Evolutionary conservation across 1,140 invertebrate species (phyloP).

Genomic region (Zaprionus ghesquierei): DNA sequence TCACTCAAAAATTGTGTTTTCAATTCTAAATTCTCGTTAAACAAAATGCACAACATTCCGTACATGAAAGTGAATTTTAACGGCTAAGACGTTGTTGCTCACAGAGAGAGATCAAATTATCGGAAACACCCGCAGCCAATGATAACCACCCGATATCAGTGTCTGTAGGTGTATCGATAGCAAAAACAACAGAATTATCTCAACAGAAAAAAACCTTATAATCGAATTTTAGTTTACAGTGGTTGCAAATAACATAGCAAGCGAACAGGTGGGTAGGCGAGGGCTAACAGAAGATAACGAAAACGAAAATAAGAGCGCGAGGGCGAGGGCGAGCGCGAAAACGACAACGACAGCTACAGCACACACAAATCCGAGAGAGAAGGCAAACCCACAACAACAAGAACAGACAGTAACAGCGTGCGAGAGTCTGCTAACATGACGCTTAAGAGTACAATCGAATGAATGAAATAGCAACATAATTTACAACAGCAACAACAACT

Average conservation of each 20-base stretch:
- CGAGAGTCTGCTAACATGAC: slow-evolving; percentile 25
- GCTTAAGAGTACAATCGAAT: slow-evolving; percentile 19
- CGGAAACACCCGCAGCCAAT: neutral
- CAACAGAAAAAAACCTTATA: neutral
- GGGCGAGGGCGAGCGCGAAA: neutral
- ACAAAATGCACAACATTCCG: slow-evolving; percentile 36
- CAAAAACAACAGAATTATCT: neutral
- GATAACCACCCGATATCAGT: neutral
- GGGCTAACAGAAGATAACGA: neutral
- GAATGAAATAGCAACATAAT: slow-evolving; percentile 28
- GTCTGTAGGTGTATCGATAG: neutral
- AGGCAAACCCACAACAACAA: neutral
- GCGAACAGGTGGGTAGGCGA: neutral
- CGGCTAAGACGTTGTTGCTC: no score
- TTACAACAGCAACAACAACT: slow-evolving; percentile 6
- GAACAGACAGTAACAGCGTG: no score
- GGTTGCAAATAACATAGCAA: neutral
- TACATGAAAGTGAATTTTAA: slow-evolving; percentile 9
- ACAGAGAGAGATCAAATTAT: neutral
- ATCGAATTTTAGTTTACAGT: neutral
- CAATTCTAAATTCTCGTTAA: slow-evolving; percentile 31
- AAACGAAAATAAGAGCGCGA: neutral
- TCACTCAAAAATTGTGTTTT: slow-evolving; percentile 6
- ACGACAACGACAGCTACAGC: no score
- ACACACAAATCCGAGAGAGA: neutral